Evolutionary conservation across 2,113 vertebrate species (phyloP), one percentile per base, ranked within the genome.

Genomic region (Neogobius melanostomus): DNA sequence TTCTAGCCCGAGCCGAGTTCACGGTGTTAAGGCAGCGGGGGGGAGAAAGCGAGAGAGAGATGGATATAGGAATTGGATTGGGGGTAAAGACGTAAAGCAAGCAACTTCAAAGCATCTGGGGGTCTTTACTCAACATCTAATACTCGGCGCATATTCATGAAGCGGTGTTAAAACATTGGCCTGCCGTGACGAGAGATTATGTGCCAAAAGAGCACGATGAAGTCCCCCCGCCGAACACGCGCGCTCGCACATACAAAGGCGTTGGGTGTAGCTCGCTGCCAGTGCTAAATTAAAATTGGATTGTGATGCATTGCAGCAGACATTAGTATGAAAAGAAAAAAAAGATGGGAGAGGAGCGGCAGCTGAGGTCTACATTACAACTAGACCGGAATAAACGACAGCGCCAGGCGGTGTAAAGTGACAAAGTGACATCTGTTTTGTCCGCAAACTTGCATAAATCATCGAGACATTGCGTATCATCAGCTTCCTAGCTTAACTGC

Each of bases 301-400:
- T 89, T 84, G 83, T 85, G 91, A 90, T 90, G 89, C 91, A 92
- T 86, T 92, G 92, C 91, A 91, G 91, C 81, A 75, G 86, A 89
- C 82, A 74, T 83, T 80, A 82, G 72, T 71, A 82, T 82, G 82
- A 72, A 82, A 80, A 53, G 63, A 16, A 9, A 16, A 21, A 4
- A 53, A 4, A 9, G 51, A 8, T 3, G n/a, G 9, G 8, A 17
- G n/a, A 17, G 9, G 9, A 17, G 74, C 11, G 17, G 76, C 68
- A 78, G 75, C 76, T n/a, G 71, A 77, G 69, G 76, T 77, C 53
- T 28, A 59, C 10, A 56, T 56, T 28, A 56, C 53, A 56, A 56
- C 28, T 28, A 56, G 53, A 56, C 17, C 53, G 53, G 17, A 28
- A 28, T 11, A 21, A 56, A 54, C 17, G 52, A 54, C n/a, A 10